Conservation (phyloP, 2,797 vertebrate species). For the Odontamblyopus lacepedii region DNA sequence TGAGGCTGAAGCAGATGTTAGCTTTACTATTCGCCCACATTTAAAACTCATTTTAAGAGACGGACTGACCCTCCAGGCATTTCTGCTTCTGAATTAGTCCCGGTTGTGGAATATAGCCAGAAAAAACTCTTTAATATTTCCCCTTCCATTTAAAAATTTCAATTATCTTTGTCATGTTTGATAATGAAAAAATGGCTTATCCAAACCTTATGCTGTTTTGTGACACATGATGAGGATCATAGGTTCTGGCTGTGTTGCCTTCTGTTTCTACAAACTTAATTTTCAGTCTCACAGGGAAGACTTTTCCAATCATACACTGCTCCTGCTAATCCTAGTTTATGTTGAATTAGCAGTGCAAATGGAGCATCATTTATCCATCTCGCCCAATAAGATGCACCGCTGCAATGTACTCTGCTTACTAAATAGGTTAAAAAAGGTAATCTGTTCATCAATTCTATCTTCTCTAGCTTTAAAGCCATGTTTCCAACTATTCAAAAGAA, state of each 20-base stretch:
- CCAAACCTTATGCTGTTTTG: slow-evolving; percentile 60
- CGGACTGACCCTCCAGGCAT: slow-evolving; percentile 71
- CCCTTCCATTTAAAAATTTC: slow-evolving; percentile 68
- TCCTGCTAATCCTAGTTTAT: slow-evolving; percentile 49
- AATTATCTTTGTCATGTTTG: slow-evolving; percentile 69
- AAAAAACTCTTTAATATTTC: slow-evolving; percentile 75
- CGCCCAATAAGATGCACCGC: slow-evolving; percentile 30
- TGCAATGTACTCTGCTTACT: slow-evolving; percentile 37
- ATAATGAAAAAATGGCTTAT: slow-evolving; percentile 72
- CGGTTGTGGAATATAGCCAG: slow-evolving; percentile 69
- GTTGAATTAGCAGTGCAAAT: slow-evolving; percentile 55
- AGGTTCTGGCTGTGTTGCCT: slow-evolving; percentile 28
- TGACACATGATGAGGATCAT: slow-evolving; percentile 52
- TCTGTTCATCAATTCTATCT: slow-evolving; percentile 33
- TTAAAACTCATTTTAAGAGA: slow-evolving; percentile 74
- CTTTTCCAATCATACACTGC: slow-evolving; percentile 38
- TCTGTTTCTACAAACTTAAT: slow-evolving; percentile 42
- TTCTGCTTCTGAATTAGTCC: slow-evolving; percentile 74
- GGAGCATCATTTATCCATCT: slow-evolving; percentile 45
- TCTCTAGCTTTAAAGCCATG: slow-evolving; percentile 28
- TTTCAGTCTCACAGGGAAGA: slow-evolving; percentile 38
- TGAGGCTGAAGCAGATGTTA: slow-evolving; percentile 60
- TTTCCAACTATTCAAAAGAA: slow-evolving; percentile 12
- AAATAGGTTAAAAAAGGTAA: slow-evolving; percentile 30
- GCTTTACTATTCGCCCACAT: slow-evolving; percentile 51